phyloP scores from a whole-genome alignment of 1,140 invertebrate species.

The Nasonia vitripennis region DNA sequence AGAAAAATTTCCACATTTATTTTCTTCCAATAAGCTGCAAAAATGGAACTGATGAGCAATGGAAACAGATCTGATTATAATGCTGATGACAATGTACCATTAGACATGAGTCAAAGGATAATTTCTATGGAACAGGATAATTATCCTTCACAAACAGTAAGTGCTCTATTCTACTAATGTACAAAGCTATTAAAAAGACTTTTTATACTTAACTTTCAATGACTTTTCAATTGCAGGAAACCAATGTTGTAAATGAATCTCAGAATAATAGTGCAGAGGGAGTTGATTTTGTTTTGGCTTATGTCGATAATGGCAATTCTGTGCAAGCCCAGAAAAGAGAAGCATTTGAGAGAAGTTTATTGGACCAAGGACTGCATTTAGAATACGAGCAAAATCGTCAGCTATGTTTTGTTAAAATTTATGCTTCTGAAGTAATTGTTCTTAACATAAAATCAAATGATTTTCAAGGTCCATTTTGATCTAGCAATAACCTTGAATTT shows the following conservation, averaged over 20 bases:
- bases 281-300: slow-evolving; percentile 83
- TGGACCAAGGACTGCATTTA: slow-evolving; percentile 78
- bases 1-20: neutral
- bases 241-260: slow-evolving; percentile 48
- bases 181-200: neutral
- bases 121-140: slow-evolving; percentile 46
- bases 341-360: slow-evolving; percentile 78
- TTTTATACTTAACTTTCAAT: neutral
- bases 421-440: slow-evolving; percentile 79
- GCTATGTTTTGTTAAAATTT: slow-evolving; percentile 83
- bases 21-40: slow-evolving; percentile 12
- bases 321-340: slow-evolving; percentile 70
- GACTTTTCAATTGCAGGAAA: slow-evolving; percentile 10
- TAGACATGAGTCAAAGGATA: slow-evolving; percentile 45
- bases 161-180: neutral
- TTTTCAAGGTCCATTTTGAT: neutral
- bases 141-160: slow-evolving; percentile 36
- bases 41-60: slow-evolving; percentile 33
- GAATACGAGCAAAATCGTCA: slow-evolving; percentile 78
- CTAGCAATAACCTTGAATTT: slow-evolving; percentile 16
- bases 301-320: slow-evolving; percentile 74
- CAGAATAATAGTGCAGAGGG: slow-evolving; percentile 59
- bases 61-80: slow-evolving; percentile 7
- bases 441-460: neutral
- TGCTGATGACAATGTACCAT: slow-evolving; percentile 39